Percentiles rank a stretch among this genome's conserved stretches.
Evolutionary conservation across 2,888 invertebrate species (phyloP).

Genomic region (Lochmaea capreae): DNA sequence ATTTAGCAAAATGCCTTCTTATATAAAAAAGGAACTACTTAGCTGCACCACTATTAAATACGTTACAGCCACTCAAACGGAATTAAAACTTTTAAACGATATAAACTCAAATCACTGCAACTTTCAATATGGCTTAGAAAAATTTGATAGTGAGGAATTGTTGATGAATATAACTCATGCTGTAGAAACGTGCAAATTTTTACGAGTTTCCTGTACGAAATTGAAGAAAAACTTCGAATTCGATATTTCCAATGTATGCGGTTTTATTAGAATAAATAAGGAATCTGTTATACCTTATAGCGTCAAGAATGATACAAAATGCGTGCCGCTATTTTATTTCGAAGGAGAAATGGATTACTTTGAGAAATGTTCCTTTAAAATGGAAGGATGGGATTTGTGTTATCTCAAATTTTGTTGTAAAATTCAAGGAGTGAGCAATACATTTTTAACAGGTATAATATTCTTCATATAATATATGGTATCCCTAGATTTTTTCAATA

Average conservation of each 20-base stretch:
- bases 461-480: slow-evolving; percentile 70
- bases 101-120: slow-evolving; percentile 94
- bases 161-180: slow-evolving; percentile 92
- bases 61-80: slow-evolving; percentile 91
- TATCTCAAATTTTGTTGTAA: slow-evolving; percentile 95
- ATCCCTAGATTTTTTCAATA: too few relatives aligned
- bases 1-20: slow-evolving; percentile 88
- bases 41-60: slow-evolving; percentile 92
- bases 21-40: slow-evolving; percentile 89
- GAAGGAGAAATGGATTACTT: slow-evolving; percentile 93
- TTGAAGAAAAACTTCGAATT: slow-evolving; percentile 75
- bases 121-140: slow-evolving; percentile 87
- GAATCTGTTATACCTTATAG: slow-evolving; percentile 95
- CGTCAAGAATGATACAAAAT: slow-evolving; percentile 83
- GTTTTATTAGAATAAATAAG: slow-evolving; percentile 91
- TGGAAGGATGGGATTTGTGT: slow-evolving; percentile 92
- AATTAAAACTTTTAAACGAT: slow-evolving; percentile 89
- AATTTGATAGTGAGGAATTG: slow-evolving; percentile 88
- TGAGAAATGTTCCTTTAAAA: slow-evolving; percentile 85
- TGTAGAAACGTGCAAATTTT: slow-evolving; percentile 88
- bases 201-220: slow-evolving; percentile 90
- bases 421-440: slow-evolving; percentile 91
- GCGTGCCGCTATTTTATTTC: slow-evolving; percentile 91
- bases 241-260: slow-evolving; percentile 82
- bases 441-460: slow-evolving; percentile 87